Evolutionary conservation across 2,113 vertebrate species (phyloP).

Genomic region (Microcebus griseorufus): DNA sequence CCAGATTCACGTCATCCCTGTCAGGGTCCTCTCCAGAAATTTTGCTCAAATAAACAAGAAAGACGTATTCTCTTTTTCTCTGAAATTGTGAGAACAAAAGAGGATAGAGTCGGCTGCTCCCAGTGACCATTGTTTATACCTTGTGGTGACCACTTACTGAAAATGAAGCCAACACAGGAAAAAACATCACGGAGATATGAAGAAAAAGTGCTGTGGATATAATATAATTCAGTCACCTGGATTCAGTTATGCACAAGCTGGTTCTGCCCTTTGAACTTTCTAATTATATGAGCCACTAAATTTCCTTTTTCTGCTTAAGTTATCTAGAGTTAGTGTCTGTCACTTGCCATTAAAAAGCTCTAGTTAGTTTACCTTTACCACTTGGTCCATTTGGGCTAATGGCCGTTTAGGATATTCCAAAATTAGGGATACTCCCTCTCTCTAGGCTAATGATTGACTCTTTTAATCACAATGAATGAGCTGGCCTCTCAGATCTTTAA

Average conservation of each 20-base stretch:
- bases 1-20: background rate
- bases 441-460: background rate
- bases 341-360: background rate
- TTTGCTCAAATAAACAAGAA: conserved; percentile 11
- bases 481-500: background rate
- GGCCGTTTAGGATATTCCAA: background rate
- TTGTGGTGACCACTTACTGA: background rate
- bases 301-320: background rate
- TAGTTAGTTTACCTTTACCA: background rate
- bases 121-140: background rate
- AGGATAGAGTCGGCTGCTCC: background rate
- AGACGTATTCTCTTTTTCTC: background rate
- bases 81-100: background rate
- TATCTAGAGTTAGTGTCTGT: background rate
- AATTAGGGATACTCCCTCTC: background rate
- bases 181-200: background rate
- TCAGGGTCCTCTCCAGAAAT: background rate
- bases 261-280: background rate
- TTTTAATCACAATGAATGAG: background rate
- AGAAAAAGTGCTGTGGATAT: background rate
- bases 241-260: background rate
- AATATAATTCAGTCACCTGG: background rate
- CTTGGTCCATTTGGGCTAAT: background rate
- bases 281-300: background rate
- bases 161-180: background rate